Percentiles rank a stretch among this genome's conserved stretches.
phyloP scores from a whole-genome alignment of 2,113 vertebrate genomes.

The Lathamus discolor region DNA sequence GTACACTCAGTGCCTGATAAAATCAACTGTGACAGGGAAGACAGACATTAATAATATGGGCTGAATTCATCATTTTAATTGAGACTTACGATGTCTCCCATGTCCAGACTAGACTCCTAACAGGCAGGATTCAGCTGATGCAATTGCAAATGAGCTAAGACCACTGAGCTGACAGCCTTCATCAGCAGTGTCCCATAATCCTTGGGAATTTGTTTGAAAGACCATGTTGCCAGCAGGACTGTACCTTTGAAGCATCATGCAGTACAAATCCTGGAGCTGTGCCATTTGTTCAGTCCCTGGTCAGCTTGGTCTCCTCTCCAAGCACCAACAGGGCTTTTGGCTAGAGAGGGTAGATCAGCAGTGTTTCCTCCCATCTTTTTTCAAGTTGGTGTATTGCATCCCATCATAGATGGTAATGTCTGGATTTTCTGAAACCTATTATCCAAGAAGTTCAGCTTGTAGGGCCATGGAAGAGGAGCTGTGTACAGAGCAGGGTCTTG shows the following conservation, averaged over 20 bases:
- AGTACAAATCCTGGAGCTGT: background rate
- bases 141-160: background rate
- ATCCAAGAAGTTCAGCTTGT: background rate
- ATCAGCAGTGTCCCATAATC: background rate
- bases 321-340: background rate
- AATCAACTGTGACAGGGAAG: background rate
- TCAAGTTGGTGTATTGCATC: background rate
- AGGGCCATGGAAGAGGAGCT: background rate
- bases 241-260: background rate
- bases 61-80: slow-evolving; percentile 21
- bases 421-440: background rate
- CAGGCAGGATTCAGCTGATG: background rate
- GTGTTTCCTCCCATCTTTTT: background rate
- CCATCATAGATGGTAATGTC: background rate
- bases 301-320: background rate
- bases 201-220: background rate
- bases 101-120: background rate
- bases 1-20: background rate
- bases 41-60: background rate
- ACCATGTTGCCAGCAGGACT: background rate
- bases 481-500: background rate
- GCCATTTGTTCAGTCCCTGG: background rate
- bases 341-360: background rate
- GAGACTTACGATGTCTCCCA: background rate
- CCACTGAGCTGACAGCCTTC: slow-evolving; percentile 6